Evolutionary conservation across 2,113 vertebrate species (phyloP), one percentile per base, ranked within the genome.

Genomic region (Anser cygnoides): DNA sequence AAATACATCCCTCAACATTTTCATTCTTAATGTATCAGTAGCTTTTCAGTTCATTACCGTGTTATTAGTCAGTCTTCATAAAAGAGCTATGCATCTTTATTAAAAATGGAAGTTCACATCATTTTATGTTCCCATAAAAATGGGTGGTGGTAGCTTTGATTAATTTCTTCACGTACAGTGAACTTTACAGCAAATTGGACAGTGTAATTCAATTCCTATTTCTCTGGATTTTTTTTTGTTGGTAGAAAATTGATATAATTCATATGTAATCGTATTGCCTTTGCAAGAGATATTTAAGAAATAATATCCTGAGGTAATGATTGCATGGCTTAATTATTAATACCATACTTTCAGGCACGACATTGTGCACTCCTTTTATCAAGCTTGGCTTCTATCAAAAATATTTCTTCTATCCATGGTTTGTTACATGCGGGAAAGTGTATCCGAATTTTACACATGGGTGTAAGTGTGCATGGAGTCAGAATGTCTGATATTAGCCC

Each of bases 101-200:
- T 99, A 99, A 99, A 98, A 98, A 98, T 98, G 98, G 98, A 99
- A 99, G 98, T 98, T 98, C 98, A 98, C 98, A 98, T 98, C 98
- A 98, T 99, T 99, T 99, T 99, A 99, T 98, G 98, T 98, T 97
- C 98, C 98, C 98, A 98, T 99, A 99, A 99, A 99, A 97, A 97
- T 97, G 97, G 98, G 98, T 98, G 98, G 98, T 98, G 98, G 98
- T 97, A 97, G 98, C 98, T 97, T 97, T 98, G 98, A 99, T 99
- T 99, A 98, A 99, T 99, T 98, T 98, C 98, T 98, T 98, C 98
- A 98, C 98, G 97, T 98, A 98, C 97, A 97, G 97, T 99, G 98
- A 99, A 99, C 98, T 99, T 99, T 98, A 96, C 80, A 98, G 98
- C 97, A 98, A 98, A 98, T 98, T 97, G 97, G 98, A 98, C 98